Evolutionary conservation across 2,888 invertebrate species (phyloP).

Genomic region (Philhelius pedissequus): DNA sequence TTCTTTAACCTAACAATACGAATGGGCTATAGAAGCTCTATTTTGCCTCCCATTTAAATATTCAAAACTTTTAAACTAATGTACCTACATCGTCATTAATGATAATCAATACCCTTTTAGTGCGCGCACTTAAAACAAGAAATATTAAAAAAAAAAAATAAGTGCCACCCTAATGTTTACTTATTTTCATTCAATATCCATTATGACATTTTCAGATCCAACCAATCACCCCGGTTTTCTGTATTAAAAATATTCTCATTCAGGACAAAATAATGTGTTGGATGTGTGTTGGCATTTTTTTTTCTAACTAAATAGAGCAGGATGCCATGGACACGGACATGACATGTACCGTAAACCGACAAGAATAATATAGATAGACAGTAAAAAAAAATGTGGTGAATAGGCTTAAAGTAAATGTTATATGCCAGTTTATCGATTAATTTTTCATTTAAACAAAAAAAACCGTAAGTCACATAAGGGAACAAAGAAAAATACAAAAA

Average conservation of each 20-base stretch:
- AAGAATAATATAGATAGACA: background rate
- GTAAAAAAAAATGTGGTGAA: background rate
- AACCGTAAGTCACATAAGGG: constrained; percentile 11
- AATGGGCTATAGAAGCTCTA: no score
- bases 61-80: no score
- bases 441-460: background rate
- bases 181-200: constrained; percentile 37
- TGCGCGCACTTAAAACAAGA: no score
- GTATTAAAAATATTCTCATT: background rate
- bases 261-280: background rate
- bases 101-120: no score
- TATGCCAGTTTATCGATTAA: constrained; percentile 13
- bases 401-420: constrained; percentile 9
- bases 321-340: constrained; percentile 9
- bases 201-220: background rate
- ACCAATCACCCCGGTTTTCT: background rate
- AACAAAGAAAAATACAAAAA: constrained; percentile 5
- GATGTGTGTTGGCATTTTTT: background rate
- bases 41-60: no score
- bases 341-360: constrained; percentile 1
- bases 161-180: no score
- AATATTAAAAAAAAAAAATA: no score
- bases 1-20: no score
- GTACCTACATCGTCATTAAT: no score
- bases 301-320: constrained; percentile 14